Evolutionary conservation across 2,888 invertebrate species (phyloP).

Genomic region (Cosmopolites sordidus): DNA sequence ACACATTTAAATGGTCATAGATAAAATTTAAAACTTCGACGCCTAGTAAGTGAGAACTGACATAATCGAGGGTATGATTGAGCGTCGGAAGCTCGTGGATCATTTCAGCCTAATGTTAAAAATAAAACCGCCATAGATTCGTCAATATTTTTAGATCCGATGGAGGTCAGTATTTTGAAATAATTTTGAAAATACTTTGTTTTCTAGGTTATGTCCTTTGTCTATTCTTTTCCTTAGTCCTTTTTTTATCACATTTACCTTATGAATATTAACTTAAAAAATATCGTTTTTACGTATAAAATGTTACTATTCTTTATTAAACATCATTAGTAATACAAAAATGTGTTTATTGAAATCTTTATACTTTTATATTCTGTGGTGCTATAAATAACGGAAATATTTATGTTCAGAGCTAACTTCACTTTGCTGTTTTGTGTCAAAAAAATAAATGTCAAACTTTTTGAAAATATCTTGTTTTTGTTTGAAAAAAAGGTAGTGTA

Average conservation of each 20-base stretch:
- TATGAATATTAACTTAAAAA: neutral
- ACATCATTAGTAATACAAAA: neutral
- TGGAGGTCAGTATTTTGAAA: constrained; percentile 12
- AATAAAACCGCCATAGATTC: constrained; percentile 36
- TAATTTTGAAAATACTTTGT: constrained; percentile 10
- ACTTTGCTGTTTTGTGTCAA: too few species aligned
- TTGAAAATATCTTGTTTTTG: too few species aligned
- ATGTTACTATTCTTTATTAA: neutral
- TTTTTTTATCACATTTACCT: too few species aligned
- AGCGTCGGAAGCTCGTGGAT: constrained; percentile 37
- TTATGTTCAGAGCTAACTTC: too few species aligned
- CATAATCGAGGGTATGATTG: constrained; percentile 30
- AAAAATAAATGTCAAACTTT: too few species aligned
- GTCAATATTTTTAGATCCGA: constrained; percentile 24
- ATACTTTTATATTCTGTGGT: too few species aligned
- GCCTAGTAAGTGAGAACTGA: constrained; percentile 6
- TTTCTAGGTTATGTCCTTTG: too few species aligned
- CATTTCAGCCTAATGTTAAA: constrained; percentile 42
- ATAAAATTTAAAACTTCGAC: constrained; percentile 4
- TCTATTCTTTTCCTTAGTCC: too few species aligned
- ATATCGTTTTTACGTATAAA: neutral
- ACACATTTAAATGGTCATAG: constrained; percentile 6
- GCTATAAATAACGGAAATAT: too few species aligned
- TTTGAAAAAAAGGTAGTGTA: too few species aligned
- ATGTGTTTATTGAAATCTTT: too few species aligned